Base-by-base conservation (phyloP, 2,113 vertebrate species). In the Lamprologus speciosus region DNA sequence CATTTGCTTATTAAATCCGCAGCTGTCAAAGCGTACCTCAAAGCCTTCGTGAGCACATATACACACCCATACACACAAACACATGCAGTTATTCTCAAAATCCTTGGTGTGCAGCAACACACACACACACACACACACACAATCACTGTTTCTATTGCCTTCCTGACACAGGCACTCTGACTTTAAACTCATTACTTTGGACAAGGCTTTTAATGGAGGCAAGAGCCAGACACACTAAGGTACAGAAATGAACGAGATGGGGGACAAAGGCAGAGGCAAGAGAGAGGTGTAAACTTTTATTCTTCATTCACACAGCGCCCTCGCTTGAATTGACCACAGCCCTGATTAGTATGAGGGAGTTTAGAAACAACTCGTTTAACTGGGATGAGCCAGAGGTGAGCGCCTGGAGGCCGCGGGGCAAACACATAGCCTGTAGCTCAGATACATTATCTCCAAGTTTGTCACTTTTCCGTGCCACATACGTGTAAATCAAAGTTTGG, bases 11-110 rank as follows among this genome's bases (percentile, higher is more conserved):
- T 95, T 95, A 95, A 96, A 95, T 93, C 89, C 28, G 33, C 89
- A 92, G 92, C 95, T 95, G 95, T 95, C 94, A 95, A 93, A 93
- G 91, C 81, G 14, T 83, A 85, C 83, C 93, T 94, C 93, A 94
- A 94, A 96, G 91, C 84, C 65, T 82, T 51, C 14, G 88, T 40
- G 6, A 54, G 10, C 70, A 53, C 84, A 85, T 79, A 60, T 10
- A 55, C 85, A 73, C 65, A 57, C 87, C 26, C 23, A 28, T 84
- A 57, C 13, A 47, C 86, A 81, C 85, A 73, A 2, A 73, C 21
- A 23, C 85, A 80, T 84, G 90, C 75, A 86, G 80, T 93, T 92
- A 88, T 80, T 85, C 84, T 88, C 85, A 80, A 83, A 90, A 85
- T 81, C 88, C 89, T 85, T 33, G 73, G 54, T 82, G 81, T 80